Percentiles rank a stretch among this genome's conserved stretches.
phyloP scores from a whole-genome alignment of 2,113 vertebrate genomes.

The Xiphophorus couchianus region DNA sequence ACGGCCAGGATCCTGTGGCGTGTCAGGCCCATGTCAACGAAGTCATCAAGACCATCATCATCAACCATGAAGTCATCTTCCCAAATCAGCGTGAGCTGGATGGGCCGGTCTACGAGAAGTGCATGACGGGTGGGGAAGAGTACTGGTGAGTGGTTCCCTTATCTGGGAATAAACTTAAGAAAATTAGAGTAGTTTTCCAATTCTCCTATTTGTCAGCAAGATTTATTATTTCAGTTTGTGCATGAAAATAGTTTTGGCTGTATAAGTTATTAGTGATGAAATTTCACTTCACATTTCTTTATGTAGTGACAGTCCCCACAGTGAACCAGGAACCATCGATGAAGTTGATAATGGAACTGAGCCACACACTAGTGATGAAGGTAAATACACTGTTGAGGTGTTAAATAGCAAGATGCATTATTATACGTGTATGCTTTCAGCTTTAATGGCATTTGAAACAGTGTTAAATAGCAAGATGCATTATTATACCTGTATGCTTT shows the following conservation, averaged over 20 bases:
- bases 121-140: conserved; percentile 95
- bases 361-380: conserved; percentile 96
- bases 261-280: not conserved
- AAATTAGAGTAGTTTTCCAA: not conserved
- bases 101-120: conserved; percentile 94
- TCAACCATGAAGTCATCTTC: conserved; percentile 92
- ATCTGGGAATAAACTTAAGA: not conserved
- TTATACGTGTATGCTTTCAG: not conserved
- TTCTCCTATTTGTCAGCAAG: not conserved
- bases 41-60: conserved; percentile 96
- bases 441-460: not conserved
- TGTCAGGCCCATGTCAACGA: conserved; percentile 96
- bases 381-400: conserved; percentile 74
- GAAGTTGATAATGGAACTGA: conserved; percentile 95
- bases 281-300: conserved; percentile 9
- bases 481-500: not conserved
- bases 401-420: not conserved
- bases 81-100: conserved; percentile 91
- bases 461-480: not conserved
- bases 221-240: not conserved
- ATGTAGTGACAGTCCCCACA: conserved; percentile 96
- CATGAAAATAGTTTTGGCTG: not conserved
- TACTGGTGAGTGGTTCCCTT: conserved; percentile 86
- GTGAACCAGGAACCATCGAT: conserved; percentile 96
- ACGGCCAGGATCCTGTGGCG: conserved; percentile 92